These are phyloP conservation scores for Sebastes matsubarae DNA, from an alignment of 2,797 vertebrate genomes.

Conservation along the genomic window DNA sequence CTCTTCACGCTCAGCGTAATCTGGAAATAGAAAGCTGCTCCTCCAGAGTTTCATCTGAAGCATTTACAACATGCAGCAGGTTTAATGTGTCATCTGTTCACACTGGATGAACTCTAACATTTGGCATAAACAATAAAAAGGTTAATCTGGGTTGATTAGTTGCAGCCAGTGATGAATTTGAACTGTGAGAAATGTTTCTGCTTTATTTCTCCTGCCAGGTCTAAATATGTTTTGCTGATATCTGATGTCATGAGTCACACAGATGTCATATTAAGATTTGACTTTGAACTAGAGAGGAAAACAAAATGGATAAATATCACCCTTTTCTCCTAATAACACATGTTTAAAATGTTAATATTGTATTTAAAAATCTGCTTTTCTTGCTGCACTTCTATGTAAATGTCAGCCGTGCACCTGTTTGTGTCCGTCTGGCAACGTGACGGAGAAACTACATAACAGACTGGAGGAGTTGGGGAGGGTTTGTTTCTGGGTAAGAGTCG, in stretches of 20 bases:
- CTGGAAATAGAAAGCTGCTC: slow-evolving; percentile 83
- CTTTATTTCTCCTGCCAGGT: slow-evolving; percentile 20
- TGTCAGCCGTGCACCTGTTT: slow-evolving; percentile 52
- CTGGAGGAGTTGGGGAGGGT: not conserved
- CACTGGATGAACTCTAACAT: slow-evolving; percentile 9
- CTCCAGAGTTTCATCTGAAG: slow-evolving; percentile 73
- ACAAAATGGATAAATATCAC: not conserved
- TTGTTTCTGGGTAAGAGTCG: too few relatives aligned
- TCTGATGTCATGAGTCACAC: slow-evolving; percentile 41
- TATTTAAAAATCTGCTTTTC: slow-evolving; percentile 11
- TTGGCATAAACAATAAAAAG: not conserved
- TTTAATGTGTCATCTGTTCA: slow-evolving; percentile 38
- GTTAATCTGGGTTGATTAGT: slow-evolving; percentile 4
- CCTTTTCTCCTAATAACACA: fast-evolving
- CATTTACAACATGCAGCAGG: slow-evolving; percentile 56
- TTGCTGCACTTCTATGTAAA: not conserved
- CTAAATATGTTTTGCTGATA: slow-evolving; percentile 60
- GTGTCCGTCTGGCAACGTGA: slow-evolving; percentile 36
- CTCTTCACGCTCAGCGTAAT: slow-evolving; percentile 82
- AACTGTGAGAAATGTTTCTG: slow-evolving; percentile 1
- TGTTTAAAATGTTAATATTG: too few relatives aligned
- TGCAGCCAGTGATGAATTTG: not conserved
- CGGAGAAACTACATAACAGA: slow-evolving; percentile 20
- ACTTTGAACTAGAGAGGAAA: not conserved
- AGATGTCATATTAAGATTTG: not conserved